phyloP scores from a whole-genome alignment of 2,888 invertebrate species.

The Psylliodes chrysocephalus region DNA sequence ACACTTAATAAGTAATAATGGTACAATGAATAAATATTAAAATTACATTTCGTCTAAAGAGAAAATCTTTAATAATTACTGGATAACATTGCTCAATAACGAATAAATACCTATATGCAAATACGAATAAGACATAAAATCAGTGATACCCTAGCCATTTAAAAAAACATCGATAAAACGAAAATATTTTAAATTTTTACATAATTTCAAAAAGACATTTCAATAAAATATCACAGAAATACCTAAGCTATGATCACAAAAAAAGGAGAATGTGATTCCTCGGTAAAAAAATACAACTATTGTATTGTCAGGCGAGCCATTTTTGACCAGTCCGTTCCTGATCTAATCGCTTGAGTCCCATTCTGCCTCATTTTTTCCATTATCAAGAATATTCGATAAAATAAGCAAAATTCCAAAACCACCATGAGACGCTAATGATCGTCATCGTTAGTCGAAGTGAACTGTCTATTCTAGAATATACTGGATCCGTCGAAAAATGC shows the following conservation, averaged over 20 bases:
- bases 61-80: conserved; percentile 40
- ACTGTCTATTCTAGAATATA: too few relatives aligned
- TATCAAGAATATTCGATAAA: too few relatives aligned
- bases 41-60: conserved; percentile 47
- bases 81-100: conserved; percentile 39
- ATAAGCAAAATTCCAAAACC: too few relatives aligned
- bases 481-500: too few relatives aligned
- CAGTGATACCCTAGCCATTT: not conserved
- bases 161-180: too few relatives aligned
- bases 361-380: too few relatives aligned
- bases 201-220: not conserved
- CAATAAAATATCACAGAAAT: conserved; percentile 5
- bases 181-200: too few relatives aligned
- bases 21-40: conserved; percentile 52
- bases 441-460: too few relatives aligned
- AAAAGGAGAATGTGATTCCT: conserved; percentile 15
- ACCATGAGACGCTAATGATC: too few relatives aligned
- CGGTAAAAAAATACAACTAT: not conserved
- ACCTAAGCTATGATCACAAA: conserved; percentile 34
- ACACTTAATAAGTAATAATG: conserved; percentile 46
- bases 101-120: conserved; percentile 23
- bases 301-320: too few relatives aligned
- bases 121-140: not conserved
- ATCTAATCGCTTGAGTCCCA: too few relatives aligned
- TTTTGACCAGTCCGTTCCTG: too few relatives aligned